Percentiles rank a stretch among this genome's conserved stretches.
Conservation (phyloP, 2,888 invertebrate species). For the Baronia brevicornis region DNA sequence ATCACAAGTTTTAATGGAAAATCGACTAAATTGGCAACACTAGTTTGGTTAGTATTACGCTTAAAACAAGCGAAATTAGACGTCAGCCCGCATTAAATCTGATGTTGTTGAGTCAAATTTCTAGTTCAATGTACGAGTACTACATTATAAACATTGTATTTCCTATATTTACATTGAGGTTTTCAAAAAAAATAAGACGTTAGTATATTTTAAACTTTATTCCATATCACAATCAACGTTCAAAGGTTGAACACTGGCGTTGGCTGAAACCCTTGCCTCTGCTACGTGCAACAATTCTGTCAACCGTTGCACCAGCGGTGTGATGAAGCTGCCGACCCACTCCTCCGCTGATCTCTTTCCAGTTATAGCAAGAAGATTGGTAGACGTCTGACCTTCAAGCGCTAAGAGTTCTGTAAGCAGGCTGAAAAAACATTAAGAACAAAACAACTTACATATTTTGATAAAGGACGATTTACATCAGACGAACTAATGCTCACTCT, state of each 20-base stretch:
- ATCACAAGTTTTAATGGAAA: no score
- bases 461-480: no score
- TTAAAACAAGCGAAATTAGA: no score
- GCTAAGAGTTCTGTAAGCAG: slow-evolving; percentile 67
- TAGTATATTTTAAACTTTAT: not conserved
- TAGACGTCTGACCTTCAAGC: slow-evolving; percentile 68
- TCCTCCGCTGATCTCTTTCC: slow-evolving; percentile 77
- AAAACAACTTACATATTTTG: slow-evolving; percentile 3
- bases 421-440: slow-evolving; percentile 39
- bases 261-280: slow-evolving; percentile 16
- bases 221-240: slow-evolving; percentile 5
- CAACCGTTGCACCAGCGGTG: slow-evolving; percentile 67
- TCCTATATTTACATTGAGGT: no score
- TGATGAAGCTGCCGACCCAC: slow-evolving; percentile 74
- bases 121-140: no score
- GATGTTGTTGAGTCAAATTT: no score
- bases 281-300: slow-evolving; percentile 42
- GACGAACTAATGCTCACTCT: no score
- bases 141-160: no score
- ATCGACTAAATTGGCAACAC: no score
- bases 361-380: slow-evolving; percentile 68
- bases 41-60: no score
- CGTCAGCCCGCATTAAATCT: no score
- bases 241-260: slow-evolving; percentile 22
- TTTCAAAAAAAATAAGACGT: no score